Evolutionary conservation across 2,888 invertebrate genomes (phyloP).

Genomic region (Girardia tigrina): DNA sequence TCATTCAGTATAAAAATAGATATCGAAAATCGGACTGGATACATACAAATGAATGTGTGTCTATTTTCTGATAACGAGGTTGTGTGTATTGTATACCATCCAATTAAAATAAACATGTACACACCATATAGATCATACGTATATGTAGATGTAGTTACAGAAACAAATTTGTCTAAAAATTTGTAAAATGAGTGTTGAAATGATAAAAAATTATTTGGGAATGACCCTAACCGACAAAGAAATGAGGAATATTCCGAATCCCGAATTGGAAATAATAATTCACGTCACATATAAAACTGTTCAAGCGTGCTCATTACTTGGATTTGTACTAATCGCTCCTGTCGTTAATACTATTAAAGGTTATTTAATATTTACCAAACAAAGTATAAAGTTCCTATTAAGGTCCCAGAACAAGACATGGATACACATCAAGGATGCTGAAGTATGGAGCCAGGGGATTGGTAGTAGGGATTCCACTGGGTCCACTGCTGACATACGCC

Average conservation of each 20-base stretch:
- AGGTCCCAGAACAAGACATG: slow-evolving; percentile 36
- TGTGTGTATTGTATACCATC: no score
- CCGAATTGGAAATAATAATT: slow-evolving; percentile 37
- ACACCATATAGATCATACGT: no score
- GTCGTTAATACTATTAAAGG: slow-evolving; percentile 25
- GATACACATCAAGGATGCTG: slow-evolving; percentile 29
- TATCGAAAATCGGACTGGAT: no score
- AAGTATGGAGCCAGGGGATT: slow-evolving; percentile 37
- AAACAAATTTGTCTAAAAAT: no score
- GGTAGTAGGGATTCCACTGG: slow-evolving; percentile 37
- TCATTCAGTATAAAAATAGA: no score
- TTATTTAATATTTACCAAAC: not conserved
- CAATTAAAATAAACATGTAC: no score
- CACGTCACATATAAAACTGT: slow-evolving; percentile 39
- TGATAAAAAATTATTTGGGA: slow-evolving; percentile 49
- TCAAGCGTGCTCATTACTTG: slow-evolving; percentile 31
- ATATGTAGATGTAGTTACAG: no score
- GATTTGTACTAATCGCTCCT: slow-evolving; percentile 2
- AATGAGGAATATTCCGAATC: slow-evolving; percentile 52
- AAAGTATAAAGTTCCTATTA: not conserved
- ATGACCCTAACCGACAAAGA: slow-evolving; percentile 55
- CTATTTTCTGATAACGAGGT: no score
- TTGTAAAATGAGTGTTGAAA: not conserved
- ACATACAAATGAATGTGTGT: no score
- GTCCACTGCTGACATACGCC: slow-evolving; percentile 37